These are phyloP conservation scores for Drosophila miranda DNA, from an alignment of 1,140 invertebrate genomes.

Conservation along the genomic window DNA sequence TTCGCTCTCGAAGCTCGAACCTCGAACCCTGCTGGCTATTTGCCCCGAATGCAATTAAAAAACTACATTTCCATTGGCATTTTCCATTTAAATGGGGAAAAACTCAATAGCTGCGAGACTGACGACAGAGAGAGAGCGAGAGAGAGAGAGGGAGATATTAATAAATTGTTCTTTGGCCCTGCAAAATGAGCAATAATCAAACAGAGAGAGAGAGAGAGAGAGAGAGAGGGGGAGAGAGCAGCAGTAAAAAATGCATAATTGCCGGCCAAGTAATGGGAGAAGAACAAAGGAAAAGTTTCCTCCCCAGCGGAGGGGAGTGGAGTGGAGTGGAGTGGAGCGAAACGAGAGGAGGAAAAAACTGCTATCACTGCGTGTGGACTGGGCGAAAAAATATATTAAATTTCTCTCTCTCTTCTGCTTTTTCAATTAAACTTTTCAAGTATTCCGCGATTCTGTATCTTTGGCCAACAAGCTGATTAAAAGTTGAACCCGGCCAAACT, in stretches of 20 bases:
- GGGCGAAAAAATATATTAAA: constrained; percentile 18
- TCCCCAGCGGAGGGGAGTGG: not conserved
- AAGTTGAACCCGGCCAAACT: constrained; percentile 8
- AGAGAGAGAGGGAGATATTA: constrained; percentile 28
- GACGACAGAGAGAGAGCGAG: not conserved
- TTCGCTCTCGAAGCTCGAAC: not conserved
- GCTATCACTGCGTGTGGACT: constrained; percentile 15
- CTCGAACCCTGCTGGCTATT: constrained; percentile 24
- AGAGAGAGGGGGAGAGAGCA: not conserved
- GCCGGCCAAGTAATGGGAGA: constrained; percentile 14
- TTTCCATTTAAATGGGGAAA: constrained; percentile 16
- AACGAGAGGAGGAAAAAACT: constrained; percentile 9
- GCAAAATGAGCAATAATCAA: constrained; percentile 56
- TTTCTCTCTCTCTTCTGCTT: constrained; percentile 4
- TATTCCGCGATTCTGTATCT: constrained; percentile 5
- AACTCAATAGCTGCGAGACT: constrained; percentile 20
- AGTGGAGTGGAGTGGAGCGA: constrained; percentile 2
- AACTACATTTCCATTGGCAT: constrained; percentile 37
- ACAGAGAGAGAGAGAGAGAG: constrained; percentile 6
- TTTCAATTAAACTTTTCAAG: constrained; percentile 51
- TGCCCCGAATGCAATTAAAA: constrained; percentile 55
- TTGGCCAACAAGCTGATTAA: constrained; percentile 25
- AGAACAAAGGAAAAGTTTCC: constrained; percentile 22
- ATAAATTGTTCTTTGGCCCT: constrained; percentile 34
- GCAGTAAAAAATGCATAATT: constrained; percentile 44